phyloP scores from a whole-genome alignment of 2,888 invertebrate genomes.

The Eupithecia tripunctaria region DNA sequence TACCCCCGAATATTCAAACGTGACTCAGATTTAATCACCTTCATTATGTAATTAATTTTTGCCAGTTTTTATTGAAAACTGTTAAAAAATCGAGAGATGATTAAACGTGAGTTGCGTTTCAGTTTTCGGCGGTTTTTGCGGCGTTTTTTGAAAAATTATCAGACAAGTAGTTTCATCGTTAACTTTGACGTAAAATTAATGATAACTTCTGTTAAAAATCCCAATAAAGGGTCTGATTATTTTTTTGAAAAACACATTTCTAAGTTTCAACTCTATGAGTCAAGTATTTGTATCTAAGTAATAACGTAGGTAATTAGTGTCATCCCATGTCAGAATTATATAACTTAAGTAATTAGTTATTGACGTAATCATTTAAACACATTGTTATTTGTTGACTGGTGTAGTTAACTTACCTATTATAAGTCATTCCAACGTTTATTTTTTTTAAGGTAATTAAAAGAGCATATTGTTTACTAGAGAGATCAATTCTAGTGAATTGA shows the following conservation, averaged over 20 bases:
- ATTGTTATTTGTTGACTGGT: constrained; percentile 1
- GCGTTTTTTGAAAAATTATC: too few relatives aligned
- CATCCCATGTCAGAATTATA: background rate
- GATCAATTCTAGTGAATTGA: background rate
- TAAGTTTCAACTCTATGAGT: background rate
- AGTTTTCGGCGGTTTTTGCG: too few relatives aligned
- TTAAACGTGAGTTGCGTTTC: too few relatives aligned
- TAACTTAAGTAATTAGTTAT: constrained; percentile 15
- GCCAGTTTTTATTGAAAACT: too few relatives aligned
- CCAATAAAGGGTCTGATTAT: background rate
- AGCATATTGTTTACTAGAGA: background rate
- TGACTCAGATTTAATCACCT: too few relatives aligned
- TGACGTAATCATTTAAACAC: constrained; percentile 21
- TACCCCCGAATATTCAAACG: too few relatives aligned
- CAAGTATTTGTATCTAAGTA: background rate
- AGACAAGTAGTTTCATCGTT: background rate
- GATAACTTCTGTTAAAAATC: background rate
- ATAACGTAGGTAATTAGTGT: background rate
- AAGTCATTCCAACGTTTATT: background rate
- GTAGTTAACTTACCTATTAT: background rate
- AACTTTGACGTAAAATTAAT: background rate
- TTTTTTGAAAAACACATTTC: background rate
- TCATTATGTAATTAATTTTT: too few relatives aligned
- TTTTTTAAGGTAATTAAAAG: background rate
- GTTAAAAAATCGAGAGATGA: too few relatives aligned